Conservation (phyloP, 2,888 invertebrate species). For the Halictus quadricinctus region DNA sequence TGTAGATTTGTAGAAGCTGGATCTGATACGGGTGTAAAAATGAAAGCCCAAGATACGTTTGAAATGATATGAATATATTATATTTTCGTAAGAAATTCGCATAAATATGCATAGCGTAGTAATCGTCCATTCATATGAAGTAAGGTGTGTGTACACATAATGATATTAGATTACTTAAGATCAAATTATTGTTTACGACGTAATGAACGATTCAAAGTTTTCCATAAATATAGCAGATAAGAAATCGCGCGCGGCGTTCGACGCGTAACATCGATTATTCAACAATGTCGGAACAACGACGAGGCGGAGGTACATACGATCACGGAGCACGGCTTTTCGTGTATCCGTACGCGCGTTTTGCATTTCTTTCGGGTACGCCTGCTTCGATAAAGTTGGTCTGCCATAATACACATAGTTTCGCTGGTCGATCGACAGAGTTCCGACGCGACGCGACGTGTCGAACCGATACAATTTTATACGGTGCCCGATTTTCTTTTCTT, state of each 20-base stretch:
- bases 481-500: neutral
- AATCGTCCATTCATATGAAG: slow-evolving; percentile 62
- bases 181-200: slow-evolving; percentile 51
- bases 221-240: slow-evolving; percentile 31
- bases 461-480: slow-evolving; percentile 1
- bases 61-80: slow-evolving; percentile 61
- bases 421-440: neutral
- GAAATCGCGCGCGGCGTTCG: slow-evolving; percentile 38
- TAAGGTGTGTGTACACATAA: slow-evolving; percentile 59
- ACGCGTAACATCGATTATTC: slow-evolving; percentile 28
- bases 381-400: neutral
- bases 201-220: slow-evolving; percentile 59
- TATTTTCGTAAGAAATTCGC: slow-evolving; percentile 78
- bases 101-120: slow-evolving; percentile 72
- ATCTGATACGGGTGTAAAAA: slow-evolving; percentile 6
- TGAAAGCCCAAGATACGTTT: slow-evolving; percentile 15
- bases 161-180: slow-evolving; percentile 59
- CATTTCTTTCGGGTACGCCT: neutral
- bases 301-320: slow-evolving; percentile 33
- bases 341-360: neutral
- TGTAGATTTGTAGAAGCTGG: neutral
- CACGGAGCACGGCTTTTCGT: neutral
- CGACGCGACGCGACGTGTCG: neutral
- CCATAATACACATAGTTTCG: neutral
- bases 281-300: slow-evolving; percentile 33